Base-by-base conservation (phyloP, 2,797 vertebrate species). In the Eremophila alpestris region DNA sequence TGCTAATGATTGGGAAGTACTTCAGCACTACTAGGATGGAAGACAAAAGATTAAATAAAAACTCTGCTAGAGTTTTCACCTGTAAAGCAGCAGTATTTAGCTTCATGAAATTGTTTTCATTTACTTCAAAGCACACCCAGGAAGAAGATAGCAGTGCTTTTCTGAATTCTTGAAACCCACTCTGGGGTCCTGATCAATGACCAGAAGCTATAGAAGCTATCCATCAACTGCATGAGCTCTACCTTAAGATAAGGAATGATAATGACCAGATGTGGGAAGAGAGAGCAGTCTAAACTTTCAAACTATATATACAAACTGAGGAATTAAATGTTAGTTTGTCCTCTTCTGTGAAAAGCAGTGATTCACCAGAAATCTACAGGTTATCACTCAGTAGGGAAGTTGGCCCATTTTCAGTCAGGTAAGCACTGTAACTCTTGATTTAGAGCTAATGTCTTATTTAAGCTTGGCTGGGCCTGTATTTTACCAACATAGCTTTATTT, bases 11-110 rank as follows among this genome's bases (percentile, higher is more conserved):
- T 78, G 38, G 48, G 51, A 76, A 83, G 38, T 69, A 62, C 40
- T 83, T 83, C 46, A 78, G 58, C 19, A 18, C 32, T 73, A 13
- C 49, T 64, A 56, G 30, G 30, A 59, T 48, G 7, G 41, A 83
- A 86, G 54, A 55, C 12, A 65, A 84, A 87, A 84, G 34, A 87
- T 78, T 32, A 54, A 56, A 69, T 11, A 69, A 40, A 84, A 93
- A 59, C 24, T 78, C 43, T 63, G 43, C 36, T 62, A 14, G 29
- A 64, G 34, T 70, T 89, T 77, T 54, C 58, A 56, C 13, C 45
- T 68, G 52, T 88, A 40, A 70, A 91, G 27, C 41, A 80, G 54
- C n/a, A 55, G 40, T 24, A 21, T 84, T 86, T 69, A 22, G 9
- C 48, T 69, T 81, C 15, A 43, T 60, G 5, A 19, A 63, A 9